Evolutionary conservation across 2,113 vertebrate genomes (phyloP), one percentile per base, ranked within the genome.

Genomic region (Piprites chloris): DNA sequence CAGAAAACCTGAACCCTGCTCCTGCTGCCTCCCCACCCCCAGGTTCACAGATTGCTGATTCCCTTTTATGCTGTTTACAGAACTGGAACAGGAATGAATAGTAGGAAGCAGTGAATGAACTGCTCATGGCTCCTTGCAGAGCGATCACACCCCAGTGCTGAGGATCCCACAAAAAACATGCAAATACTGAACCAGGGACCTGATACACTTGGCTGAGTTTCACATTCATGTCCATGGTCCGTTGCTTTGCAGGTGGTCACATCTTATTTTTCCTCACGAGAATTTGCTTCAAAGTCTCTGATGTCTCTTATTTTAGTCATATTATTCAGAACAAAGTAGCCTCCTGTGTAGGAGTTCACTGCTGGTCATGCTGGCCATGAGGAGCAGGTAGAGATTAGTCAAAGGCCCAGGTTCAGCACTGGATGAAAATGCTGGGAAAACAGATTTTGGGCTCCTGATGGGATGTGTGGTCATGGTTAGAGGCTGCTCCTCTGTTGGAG

Each of bases 31-130:
- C 52, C 68, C 86, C 39, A 67, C 74, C 75, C 55, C 41, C 63
- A 35, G 69, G 55, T 68, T 33, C 63, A 63, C 73, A 12, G 19
- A n/a, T 30, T 67, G 65, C 77, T 9, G 26, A 6, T 74, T 67
- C 89, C 87, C 44, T 87, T 85, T 55, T 72, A 90, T 92, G 96
- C 71, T 92, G 44, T 62, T 89, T 58, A 50, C 80, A 80, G 86
- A 68, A 5, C 81, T 75, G 89, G 80, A 71, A 78, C 69, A 33
- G 5, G 9, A 44, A 33, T 49, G 91, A 90, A 53, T 28, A 39
- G 62, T 35, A 41, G 87, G 89, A 89, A 87, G 93, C 65, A 13
- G 87, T 8, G 76, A 78, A 62, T 42, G 76, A 87, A 27, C 47
- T 28, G 75, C 89, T 88, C 22, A 4, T 58, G n/a, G n/a, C 46